Conservation (phyloP, 2,797 vertebrate species). For the Epinephelus malabaricus region DNA sequence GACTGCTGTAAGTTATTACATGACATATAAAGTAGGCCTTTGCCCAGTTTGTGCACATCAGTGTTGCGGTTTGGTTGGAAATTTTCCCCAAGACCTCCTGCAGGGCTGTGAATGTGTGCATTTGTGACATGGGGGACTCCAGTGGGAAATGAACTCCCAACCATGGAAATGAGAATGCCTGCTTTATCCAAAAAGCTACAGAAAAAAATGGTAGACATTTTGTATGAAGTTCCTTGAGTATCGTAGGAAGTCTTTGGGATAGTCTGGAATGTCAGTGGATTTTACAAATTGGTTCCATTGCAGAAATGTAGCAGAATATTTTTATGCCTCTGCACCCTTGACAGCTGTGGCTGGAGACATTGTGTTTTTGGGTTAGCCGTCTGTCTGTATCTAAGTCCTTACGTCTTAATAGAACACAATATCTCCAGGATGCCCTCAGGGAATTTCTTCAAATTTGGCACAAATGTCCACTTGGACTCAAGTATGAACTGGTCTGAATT, state of each 20-base stretch:
- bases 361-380: no score
- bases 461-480: no score
- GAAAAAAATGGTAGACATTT: neutral
- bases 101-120: slow-evolving; percentile 11
- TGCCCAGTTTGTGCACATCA: neutral
- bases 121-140: neutral
- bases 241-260: neutral
- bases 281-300: neutral
- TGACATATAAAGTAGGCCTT: neutral
- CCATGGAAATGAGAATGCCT: slow-evolving; percentile 13
- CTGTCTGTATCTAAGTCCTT: no score
- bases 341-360: no score
- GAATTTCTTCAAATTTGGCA: no score
- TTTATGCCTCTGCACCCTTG: no score
- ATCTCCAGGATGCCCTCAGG: no score
- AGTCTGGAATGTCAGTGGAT: neutral
- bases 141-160: slow-evolving; percentile 4
- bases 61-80: neutral
- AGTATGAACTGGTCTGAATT: no score
- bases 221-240: neutral
- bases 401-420: no score
- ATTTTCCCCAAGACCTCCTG: neutral
- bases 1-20: neutral
- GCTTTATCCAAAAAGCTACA: slow-evolving; percentile 9
- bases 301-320: neutral